Base-by-base conservation (phyloP, 2,113 vertebrate species). In the Pseudorasbora parva region DNA sequence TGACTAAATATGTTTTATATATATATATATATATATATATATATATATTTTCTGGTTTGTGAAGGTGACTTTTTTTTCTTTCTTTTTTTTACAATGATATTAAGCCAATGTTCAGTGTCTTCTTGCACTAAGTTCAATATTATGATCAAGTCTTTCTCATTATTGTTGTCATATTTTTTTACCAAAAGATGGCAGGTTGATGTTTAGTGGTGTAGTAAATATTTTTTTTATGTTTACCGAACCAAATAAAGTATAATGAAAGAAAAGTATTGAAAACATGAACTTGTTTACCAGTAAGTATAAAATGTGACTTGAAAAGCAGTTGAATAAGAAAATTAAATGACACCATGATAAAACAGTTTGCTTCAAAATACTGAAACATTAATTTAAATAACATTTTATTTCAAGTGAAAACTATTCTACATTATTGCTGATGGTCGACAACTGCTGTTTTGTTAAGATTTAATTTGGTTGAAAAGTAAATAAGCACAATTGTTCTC, bases 401-500 rank as follows among this genome's bases (percentile, higher is more conserved):
- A 41, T 54, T 21, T 30, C 8, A 27, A 30, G 2, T 14, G 7
- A 5, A 30, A 27, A 30, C 3, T 2, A 9, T 11, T 21, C 14
- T 54, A 1, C 7, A 19, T n/a, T n/a, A 27, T 75, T 5, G 49
- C 25, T 54, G 19, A 72, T 25, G 33, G 41, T 8, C 1, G 15
- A 43, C 77, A 64, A 27, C 76, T 78, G 76, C 76, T 78, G 75
- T 30, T 49, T 79, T 4, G 11, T 43, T 19, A 17, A 41, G 12
- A 27, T 60, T 49, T 33, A 66, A 80, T 64, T 64, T 51, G 59
- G 78, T 30, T 80, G 8, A 21, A 49, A 66, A 66, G 78, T 64
- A 80, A 80, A 80, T 80, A 80, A 51, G 5, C 78, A 80, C 78
- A 80, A 80, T 66, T 80, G 78, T 51, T 66, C 14, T 33, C 43